Conservation (phyloP, 2,888 invertebrate species). For the Tinea trinotella region DNA sequence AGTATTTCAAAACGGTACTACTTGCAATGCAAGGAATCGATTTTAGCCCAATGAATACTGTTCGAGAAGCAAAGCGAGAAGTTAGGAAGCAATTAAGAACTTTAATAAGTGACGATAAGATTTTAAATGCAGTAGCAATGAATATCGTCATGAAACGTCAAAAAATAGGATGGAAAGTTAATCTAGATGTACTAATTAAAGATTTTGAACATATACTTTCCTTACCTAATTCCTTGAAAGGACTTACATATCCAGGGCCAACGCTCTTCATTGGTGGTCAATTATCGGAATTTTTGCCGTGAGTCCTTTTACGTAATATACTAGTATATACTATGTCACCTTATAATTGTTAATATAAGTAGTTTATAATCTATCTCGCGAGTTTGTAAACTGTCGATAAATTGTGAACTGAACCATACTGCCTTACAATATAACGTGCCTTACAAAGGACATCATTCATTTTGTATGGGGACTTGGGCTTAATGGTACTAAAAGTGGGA, state of each 20-base stretch:
- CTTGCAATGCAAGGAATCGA: conserved; percentile 43
- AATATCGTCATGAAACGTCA: conserved; percentile 53
- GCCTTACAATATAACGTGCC: no score
- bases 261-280: conserved; percentile 88
- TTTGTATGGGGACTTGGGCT: no score
- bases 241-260: conserved; percentile 71
- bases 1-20: conserved; percentile 74
- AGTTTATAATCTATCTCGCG: no score
- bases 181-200: conserved; percentile 77
- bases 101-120: conserved; percentile 61
- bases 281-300: conserved; percentile 85
- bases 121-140: conserved; percentile 65
- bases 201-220: conserved; percentile 74
- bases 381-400: no score
- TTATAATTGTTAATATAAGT: no score
- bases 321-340: no score
- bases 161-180: conserved; percentile 79
- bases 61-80: conserved; percentile 32
- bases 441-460: no score
- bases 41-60: conserved; percentile 35
- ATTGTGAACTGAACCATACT: no score
- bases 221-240: conserved; percentile 68
- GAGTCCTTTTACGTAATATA: conserved; percentile 38
- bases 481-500: no score
- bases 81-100: conserved; percentile 32